Conservation (phyloP, 2,797 vertebrate species). For the Sternotherus odoratus region DNA sequence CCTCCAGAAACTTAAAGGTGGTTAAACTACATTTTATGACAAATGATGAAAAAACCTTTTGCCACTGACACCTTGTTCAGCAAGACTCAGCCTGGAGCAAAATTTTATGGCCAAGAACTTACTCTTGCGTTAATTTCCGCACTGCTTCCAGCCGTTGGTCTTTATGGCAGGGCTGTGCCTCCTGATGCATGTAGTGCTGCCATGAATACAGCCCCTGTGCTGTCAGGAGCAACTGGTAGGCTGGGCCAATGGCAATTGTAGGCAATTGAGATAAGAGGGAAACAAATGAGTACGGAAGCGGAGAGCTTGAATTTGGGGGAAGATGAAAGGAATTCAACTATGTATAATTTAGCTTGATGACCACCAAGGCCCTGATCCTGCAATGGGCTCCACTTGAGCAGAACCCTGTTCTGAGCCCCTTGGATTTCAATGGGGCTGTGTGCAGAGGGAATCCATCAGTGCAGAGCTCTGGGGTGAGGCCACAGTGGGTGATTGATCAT, state of each 20-base stretch:
- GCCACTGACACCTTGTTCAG: background rate
- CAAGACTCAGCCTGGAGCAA: slow-evolving; percentile 63
- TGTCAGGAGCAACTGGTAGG: background rate
- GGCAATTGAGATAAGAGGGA: rapidly evolving
- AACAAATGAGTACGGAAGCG: background rate
- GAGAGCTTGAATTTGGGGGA: background rate
- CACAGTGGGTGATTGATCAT: background rate
- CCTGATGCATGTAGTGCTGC: rapidly evolving
- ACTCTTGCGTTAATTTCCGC: slow-evolving; percentile 57
- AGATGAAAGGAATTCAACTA: background rate
- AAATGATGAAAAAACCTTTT: background rate
- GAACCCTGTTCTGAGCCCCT: background rate
- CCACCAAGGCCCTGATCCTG: background rate
- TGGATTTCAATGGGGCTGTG: background rate
- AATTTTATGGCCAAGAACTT: slow-evolving; percentile 67
- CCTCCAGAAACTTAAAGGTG: slow-evolving; percentile 41
- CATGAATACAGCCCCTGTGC: background rate
- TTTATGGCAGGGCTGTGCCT: slow-evolving; percentile 38
- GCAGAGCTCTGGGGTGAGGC: background rate
- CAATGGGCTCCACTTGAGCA: rapidly evolving
- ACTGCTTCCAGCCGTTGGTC: slow-evolving; percentile 9
- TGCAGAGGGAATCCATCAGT: background rate
- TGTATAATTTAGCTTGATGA: background rate
- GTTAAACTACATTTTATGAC: slow-evolving; percentile 54
- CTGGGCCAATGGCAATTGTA: background rate